These are phyloP conservation scores for Coleophora flavipennella DNA, from an alignment of 2,888 invertebrate genomes.

Conservation along the genomic window DNA sequence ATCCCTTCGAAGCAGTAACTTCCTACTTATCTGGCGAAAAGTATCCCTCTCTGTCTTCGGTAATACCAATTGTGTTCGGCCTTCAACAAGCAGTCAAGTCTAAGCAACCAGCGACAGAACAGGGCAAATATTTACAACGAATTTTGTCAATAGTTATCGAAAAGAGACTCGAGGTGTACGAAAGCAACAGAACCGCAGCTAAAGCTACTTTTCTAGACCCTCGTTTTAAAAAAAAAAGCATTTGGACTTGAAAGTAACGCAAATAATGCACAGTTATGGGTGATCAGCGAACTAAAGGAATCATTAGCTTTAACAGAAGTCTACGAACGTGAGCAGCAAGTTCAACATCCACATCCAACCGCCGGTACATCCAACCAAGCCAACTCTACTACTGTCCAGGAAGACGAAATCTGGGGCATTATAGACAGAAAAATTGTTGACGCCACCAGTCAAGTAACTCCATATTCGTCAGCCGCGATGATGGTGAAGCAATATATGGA, in stretches of 20 bases:
- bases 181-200: slow-evolving; percentile 17
- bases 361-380: not conserved
- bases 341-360: slow-evolving; percentile 10
- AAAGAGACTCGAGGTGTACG: slow-evolving; percentile 14
- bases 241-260: slow-evolving; percentile 17
- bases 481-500: slow-evolving; percentile 19
- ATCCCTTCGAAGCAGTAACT: slow-evolving; percentile 18
- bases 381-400: not conserved
- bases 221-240: slow-evolving; percentile 19
- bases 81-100: slow-evolving; percentile 14
- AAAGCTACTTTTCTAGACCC: slow-evolving; percentile 17
- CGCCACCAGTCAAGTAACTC: slow-evolving; percentile 1
- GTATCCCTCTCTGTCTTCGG: slow-evolving; percentile 20
- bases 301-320: too few relatives aligned
- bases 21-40: slow-evolving; percentile 19
- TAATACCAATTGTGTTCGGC: slow-evolving; percentile 18
- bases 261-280: slow-evolving; percentile 16
- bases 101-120: slow-evolving; percentile 12
- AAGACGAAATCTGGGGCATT: slow-evolving; percentile 12
- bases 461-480: slow-evolving; percentile 10
- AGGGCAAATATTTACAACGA: slow-evolving; percentile 12
- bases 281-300: slow-evolving; percentile 14
- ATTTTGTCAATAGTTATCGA: slow-evolving; percentile 14
- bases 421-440: slow-evolving; percentile 12
- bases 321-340: too few relatives aligned